phyloP scores from a whole-genome alignment of 2,797 vertebrate genomes.

The Parauchenoglanis punctatus region DNA sequence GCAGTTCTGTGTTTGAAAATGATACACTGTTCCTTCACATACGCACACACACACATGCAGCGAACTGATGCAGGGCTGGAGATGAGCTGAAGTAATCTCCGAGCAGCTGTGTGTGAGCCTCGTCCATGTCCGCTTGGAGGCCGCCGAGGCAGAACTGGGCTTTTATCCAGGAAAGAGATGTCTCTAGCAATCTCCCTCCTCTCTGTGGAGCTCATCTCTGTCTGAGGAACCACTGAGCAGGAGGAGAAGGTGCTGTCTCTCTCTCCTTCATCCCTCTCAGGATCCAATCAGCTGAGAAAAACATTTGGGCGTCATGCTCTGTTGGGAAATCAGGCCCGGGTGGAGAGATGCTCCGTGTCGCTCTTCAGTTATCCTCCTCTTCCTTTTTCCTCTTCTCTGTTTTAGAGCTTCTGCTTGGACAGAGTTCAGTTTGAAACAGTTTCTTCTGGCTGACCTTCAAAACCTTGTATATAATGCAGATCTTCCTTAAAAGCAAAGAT shows the following conservation, averaged over 20 bases:
- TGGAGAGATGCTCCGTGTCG: conserved; percentile 57
- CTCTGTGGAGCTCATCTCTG: neutral
- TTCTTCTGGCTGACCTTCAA: neutral
- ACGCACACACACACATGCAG: conserved; percentile 5
- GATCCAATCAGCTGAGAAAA: conserved; percentile 62
- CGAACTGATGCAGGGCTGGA: neutral
- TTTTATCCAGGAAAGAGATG: conserved; percentile 70
- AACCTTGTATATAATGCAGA: neutral
- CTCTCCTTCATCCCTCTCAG: conserved; percentile 22
- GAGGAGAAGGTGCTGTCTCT: neutral
- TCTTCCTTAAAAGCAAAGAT: neutral
- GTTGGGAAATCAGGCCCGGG: conserved; percentile 57
- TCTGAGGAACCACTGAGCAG: neutral
- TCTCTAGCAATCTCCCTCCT: conserved; percentile 67
- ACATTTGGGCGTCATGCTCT: conserved; percentile 51
- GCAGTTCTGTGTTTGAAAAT: conserved; percentile 61
- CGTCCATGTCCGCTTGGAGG: conserved; percentile 67
- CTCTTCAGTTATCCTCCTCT: conserved; percentile 31
- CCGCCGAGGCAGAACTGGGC: conserved; percentile 65
- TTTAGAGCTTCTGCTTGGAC: neutral
- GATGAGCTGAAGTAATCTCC: conserved; percentile 24
- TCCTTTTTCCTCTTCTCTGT: conserved; percentile 20
- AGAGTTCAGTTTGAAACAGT: neutral
- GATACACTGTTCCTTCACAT: conserved; percentile 48
- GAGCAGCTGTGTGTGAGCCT: conserved; percentile 68